Evolutionary conservation across 2,797 vertebrate species (phyloP), one percentile per base, ranked within the genome.

Genomic region (Tachyglossus aculeatus): DNA sequence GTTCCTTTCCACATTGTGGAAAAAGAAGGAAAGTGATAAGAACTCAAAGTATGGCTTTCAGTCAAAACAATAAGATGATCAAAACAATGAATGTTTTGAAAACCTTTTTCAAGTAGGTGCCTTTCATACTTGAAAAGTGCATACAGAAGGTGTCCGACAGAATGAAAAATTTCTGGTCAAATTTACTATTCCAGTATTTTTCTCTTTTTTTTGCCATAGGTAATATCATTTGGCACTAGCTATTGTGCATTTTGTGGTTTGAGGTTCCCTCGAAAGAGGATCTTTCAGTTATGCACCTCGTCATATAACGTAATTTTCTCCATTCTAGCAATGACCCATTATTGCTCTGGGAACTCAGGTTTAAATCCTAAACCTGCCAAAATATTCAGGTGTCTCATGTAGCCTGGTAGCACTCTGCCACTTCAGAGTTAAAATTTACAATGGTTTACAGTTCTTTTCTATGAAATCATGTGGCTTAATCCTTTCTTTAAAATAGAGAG

Each of bases 111-210:
- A 55, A 86, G 25, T 52, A 79, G 88, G 91, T 92, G 90, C 88
- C 93, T 82, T 82, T 73, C 68, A 71, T 90, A 88, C 87, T 86
- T 89, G 88, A 89, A 87, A 83, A 90, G 63, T 44, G 45, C 76
- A 59, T 75, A 60, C 72, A 64, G 65, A 45, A 29, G 41, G 68
- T 81, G 66, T 84, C 80, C 82, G 47, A 14, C 16, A 43, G 79
- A 74, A 14, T 59, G 68, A 63, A 43, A 9, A 47, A 52, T 39
- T 48, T 66, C 58, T 57, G 66, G 67, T 63, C 76, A 63, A 63
- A 66, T 32, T 39, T 45, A 22, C 18, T 41, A 59, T 75, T 36
- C 68, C 57, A 68, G 14, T 71, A 25, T 67, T 61, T 73, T 32
- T 3, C 15, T 14, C 52, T 21, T 50, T 32, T 71, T 29, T 75